Evolutionary conservation across 1,140 invertebrate genomes (phyloP), one percentile per base, ranked within the genome.

Genomic region (Lerema accius): DNA sequence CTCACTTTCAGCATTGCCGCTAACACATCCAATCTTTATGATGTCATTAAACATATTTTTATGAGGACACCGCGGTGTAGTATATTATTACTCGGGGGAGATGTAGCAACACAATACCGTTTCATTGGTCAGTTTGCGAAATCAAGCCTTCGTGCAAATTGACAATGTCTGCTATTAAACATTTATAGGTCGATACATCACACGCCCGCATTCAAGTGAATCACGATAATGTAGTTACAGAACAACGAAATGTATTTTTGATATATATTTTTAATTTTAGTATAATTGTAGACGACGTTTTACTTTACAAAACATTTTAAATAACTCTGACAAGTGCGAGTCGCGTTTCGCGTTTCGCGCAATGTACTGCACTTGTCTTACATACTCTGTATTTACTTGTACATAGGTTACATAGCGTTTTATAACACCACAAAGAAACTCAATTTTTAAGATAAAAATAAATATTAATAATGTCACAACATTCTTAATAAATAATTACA

Each of bases 31-130:
- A 76, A 83, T 85, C 68, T 88, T 90, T 90, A 90, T 76, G 85
- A 81, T 63, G 73, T 81, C 84, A 90, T 90, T 88, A 90, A 88
- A 90, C 80, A 90, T 90, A 88, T 88, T 90, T 90, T 90, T 90
- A 90, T 74, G 85, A 81, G 78, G 78, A 86, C 77, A 85, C 79
- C 74, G 77, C 71, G 78, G 78, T 77, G 78, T 79, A 66, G 71
- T 79, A 73, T 80, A 80, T 84, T 82, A 84, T 80, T 85, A 85
- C 71, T 71, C 62, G 40, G 58, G 77, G 78, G 84, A 69, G 73
- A 76, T 69, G 74, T 69, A 71, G 71, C 64, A 64, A 72, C 60
- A 75, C 61, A 75, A 72, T 80, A 63, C 49, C 69, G 61, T 78
- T 85, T 82, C 80, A 84, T 84, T 82, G 83, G 82, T 78, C 80